These are phyloP conservation scores for Oceanodroma leucorhoa DNA, from an alignment of 2,797 vertebrate species.

Conservation along the genomic window DNA sequence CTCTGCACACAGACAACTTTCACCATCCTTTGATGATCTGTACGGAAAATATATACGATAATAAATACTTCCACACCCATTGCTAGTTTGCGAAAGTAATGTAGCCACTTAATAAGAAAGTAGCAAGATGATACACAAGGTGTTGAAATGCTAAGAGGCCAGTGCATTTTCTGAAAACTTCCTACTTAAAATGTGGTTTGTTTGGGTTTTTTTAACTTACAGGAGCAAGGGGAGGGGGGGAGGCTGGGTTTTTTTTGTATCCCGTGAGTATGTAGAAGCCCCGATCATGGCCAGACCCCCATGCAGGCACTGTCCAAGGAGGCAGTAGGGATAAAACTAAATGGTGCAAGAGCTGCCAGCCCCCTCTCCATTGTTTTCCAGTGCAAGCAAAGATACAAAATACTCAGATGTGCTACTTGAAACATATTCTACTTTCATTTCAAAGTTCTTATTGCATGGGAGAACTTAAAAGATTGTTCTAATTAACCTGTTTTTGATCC, in stretches of 20 bases:
- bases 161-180: neutral
- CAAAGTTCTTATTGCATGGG: neutral
- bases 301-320: neutral
- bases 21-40: conserved; percentile 30
- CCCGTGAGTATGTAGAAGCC: neutral
- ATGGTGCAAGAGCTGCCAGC: neutral
- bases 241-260: neutral
- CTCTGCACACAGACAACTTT: conserved; percentile 8
- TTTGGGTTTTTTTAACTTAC: neutral
- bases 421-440: neutral
- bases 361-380: accelerated
- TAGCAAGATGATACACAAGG: neutral
- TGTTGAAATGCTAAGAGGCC: neutral
- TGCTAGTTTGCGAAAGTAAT: conserved; percentile 3
- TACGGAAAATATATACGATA: neutral
- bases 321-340: neutral
- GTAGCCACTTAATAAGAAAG: neutral
- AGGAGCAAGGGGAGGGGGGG: neutral
- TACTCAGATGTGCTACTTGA: neutral
- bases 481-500: neutral
- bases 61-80: neutral
- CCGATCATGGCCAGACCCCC: neutral
- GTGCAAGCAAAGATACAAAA: neutral
- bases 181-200: neutral
- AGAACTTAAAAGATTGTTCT: neutral